These are phyloP conservation scores for Eugnorisma glareosa DNA, from an alignment of 2,888 invertebrate genomes.

Conservation along the genomic window DNA sequence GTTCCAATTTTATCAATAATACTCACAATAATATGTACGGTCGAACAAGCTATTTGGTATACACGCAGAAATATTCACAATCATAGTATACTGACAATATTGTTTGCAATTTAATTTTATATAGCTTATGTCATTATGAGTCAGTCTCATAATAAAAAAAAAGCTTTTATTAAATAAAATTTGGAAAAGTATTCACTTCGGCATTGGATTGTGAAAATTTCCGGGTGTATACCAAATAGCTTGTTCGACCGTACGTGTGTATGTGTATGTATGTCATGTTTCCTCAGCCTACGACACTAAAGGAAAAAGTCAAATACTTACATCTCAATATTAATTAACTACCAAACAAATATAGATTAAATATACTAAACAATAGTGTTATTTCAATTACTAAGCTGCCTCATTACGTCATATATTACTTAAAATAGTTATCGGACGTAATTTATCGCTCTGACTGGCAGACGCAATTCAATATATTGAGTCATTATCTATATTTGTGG, in stretches of 20 bases:
- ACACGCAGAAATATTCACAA: too few relatives aligned
- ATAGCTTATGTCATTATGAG: too few relatives aligned
- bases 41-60: too few relatives aligned
- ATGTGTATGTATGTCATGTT: not conserved
- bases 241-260: too few relatives aligned
- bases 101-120: too few relatives aligned
- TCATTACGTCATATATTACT: slow-evolving; percentile 55
- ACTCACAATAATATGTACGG: not conserved
- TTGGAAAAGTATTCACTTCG: too few relatives aligned
- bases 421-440: slow-evolving; percentile 54
- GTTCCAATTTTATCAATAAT: not conserved
- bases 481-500: slow-evolving; percentile 58
- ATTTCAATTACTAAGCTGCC: slow-evolving; percentile 46
- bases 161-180: too few relatives aligned
- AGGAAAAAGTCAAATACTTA: not conserved
- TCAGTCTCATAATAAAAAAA: too few relatives aligned
- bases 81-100: too few relatives aligned
- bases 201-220: too few relatives aligned
- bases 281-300: slow-evolving; percentile 1
- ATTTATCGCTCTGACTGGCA: slow-evolving; percentile 50
- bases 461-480: slow-evolving; percentile 51
- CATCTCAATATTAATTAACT: slow-evolving; percentile 24
- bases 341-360: slow-evolving; percentile 26
- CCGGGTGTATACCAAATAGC: too few relatives aligned
- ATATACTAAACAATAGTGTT: slow-evolving; percentile 30